Conservation (phyloP, 2,113 vertebrate genomes). For the Bothrops jararaca region DNA sequence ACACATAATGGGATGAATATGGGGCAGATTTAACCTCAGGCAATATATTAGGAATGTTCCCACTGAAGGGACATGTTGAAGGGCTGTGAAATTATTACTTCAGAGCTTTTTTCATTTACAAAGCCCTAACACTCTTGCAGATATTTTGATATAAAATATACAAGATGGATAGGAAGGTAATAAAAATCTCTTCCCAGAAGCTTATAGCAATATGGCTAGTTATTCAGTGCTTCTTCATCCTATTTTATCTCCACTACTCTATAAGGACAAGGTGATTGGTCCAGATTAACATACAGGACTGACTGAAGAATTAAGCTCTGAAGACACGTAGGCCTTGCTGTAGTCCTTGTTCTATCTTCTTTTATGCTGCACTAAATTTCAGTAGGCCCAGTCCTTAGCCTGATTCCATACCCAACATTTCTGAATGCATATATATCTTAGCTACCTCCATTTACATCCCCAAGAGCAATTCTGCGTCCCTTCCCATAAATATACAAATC, state of each 20-base stretch:
- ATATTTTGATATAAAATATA: background rate
- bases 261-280: background rate
- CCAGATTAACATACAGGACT: too few relatives aligned
- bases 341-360: background rate
- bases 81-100: background rate
- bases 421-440: background rate
- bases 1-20: constrained; percentile 59
- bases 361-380: background rate
- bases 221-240: background rate
- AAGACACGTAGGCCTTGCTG: too few relatives aligned
- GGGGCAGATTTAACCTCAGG: constrained; percentile 57
- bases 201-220: background rate
- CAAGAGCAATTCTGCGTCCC: background rate
- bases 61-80: background rate
- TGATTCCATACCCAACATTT: background rate
- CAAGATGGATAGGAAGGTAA: background rate
- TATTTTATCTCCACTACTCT: background rate
- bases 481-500: background rate
- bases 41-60: constrained; percentile 69
- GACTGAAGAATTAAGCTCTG: too few relatives aligned
- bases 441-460: background rate
- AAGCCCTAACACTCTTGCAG: background rate
- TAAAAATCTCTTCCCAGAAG: background rate
- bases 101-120: background rate
- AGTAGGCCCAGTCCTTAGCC: background rate